These are phyloP conservation scores for Coryphaenoides rupestris DNA, from an alignment of 2,113 vertebrate species.

Conservation along the genomic window DNA sequence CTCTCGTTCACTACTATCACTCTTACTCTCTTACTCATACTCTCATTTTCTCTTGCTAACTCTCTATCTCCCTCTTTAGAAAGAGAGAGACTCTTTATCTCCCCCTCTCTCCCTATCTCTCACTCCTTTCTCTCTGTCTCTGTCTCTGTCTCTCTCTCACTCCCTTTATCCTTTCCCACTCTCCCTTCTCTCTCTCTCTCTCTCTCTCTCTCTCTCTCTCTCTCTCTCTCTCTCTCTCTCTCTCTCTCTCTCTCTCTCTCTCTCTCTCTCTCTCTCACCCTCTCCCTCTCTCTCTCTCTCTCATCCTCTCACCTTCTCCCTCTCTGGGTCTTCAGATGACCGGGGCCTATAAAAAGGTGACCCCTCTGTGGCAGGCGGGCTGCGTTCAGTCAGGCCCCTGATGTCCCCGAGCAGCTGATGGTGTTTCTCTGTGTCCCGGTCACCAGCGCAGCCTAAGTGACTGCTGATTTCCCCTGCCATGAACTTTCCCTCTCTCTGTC, in stretches of 20 bases:
- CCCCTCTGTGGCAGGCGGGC: constrained; percentile 25
- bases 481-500: neutral
- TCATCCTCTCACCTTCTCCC: constrained; percentile 46
- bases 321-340: constrained; percentile 43
- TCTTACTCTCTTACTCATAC: neutral
- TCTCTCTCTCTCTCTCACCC: neutral
- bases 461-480: constrained; percentile 39
- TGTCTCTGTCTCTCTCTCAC: no score
- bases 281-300: constrained; percentile 46
- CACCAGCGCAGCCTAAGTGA: constrained; percentile 60
- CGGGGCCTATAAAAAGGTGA: constrained; percentile 73
- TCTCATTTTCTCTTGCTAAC: constrained; percentile 50
- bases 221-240: no score
- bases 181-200: no score
- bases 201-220: no score
- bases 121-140: no score
- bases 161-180: no score
- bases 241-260: no score
- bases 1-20: no score
- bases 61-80: constrained; percentile 43
- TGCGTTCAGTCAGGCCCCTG: constrained; percentile 38
- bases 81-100: no score
- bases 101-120: no score
- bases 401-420: constrained; percentile 70
- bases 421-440: constrained; percentile 35